Evolutionary conservation across 2,888 invertebrate genomes (phyloP), one percentile per base, ranked within the genome.

Genomic region (Ceramica pisi): DNA sequence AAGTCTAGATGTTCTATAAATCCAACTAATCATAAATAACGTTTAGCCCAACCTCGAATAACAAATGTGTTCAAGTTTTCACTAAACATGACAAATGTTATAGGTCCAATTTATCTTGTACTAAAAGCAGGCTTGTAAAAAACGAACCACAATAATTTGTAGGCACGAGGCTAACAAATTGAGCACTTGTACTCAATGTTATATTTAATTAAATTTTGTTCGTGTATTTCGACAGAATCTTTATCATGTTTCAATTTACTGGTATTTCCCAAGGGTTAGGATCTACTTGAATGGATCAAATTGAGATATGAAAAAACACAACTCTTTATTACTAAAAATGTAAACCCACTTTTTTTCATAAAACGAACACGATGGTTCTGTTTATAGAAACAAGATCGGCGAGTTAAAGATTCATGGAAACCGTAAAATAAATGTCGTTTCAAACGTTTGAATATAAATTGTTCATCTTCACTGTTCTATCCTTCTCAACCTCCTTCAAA

Each of bases 201-300:
- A 44, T 60, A 64, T 67, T 77, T 86, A 71, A 86, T 84, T 84
- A 77, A 77, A 77, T 73, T 73, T 73, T 75, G 71, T 83, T 67
- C 71, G 38, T 63, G 67, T 56, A 57, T 75, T 82, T 64, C 63
- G 48, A 69, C 80, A 79, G 72, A 75, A 63, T 83, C 83, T 85
- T 76, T 53, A 62, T 55, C 57, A 53, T 67, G 71, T 68, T 67
- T 23, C 78, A 78, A 73, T 78, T 59, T 44, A 51, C 64, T 44
- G 71, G 23, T 72, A 83, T 83, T 81, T 81, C 84, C 81, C 86
- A 16, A 14, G 77, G 68, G 79, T 65, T 65, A 76, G 46, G 35
- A 67, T 67, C 41, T 57, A 74, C 67, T 67, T 31, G 3, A 31
- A 31, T 31, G 31, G 31, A 5, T 31, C 31, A 31, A 31, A 69